Conservation (phyloP, 1,140 invertebrate genomes). For the Capitella teleta region DNA sequence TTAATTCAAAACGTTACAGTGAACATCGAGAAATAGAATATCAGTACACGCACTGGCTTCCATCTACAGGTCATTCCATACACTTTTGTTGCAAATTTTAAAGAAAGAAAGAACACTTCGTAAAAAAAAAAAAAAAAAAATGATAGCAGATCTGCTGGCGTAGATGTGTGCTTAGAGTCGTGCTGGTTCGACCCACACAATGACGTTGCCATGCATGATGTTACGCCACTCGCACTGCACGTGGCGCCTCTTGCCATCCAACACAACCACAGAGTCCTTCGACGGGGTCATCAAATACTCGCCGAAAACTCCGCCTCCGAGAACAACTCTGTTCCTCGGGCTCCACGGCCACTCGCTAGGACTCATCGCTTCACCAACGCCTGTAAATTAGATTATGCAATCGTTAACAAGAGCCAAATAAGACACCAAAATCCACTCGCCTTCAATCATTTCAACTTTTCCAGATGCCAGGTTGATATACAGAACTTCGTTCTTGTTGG, state of each 20-base stretch:
- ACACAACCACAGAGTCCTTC: conserved; percentile 59
- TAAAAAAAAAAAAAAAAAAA: background rate
- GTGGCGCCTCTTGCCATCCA: conserved; percentile 60
- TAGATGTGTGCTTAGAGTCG: conserved; percentile 1
- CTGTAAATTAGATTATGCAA: conserved; percentile 14
- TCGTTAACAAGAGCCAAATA: background rate
- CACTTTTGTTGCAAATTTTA: too few species aligned
- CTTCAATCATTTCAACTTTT: conserved; percentile 65
- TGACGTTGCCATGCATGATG: conserved; percentile 12
- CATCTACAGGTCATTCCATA: too few species aligned
- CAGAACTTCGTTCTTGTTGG: conserved; percentile 62
- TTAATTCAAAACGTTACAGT: too few species aligned
- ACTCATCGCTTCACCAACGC: conserved; percentile 16
- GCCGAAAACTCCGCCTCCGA: conserved; percentile 59
- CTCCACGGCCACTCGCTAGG: conserved; percentile 48
- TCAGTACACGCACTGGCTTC: too few species aligned
- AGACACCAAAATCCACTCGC: conserved; percentile 15
- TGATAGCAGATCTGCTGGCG: background rate
- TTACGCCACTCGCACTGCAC: conserved; percentile 57
- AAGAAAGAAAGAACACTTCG: background rate
- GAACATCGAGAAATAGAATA: too few species aligned
- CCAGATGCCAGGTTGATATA: conserved; percentile 63
- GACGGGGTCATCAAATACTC: conserved; percentile 64
- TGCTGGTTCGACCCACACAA: conserved; percentile 7
- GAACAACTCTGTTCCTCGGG: conserved; percentile 57